Conservation (phyloP, 1,140 invertebrate genomes). For the Olivierus martensii region DNA sequence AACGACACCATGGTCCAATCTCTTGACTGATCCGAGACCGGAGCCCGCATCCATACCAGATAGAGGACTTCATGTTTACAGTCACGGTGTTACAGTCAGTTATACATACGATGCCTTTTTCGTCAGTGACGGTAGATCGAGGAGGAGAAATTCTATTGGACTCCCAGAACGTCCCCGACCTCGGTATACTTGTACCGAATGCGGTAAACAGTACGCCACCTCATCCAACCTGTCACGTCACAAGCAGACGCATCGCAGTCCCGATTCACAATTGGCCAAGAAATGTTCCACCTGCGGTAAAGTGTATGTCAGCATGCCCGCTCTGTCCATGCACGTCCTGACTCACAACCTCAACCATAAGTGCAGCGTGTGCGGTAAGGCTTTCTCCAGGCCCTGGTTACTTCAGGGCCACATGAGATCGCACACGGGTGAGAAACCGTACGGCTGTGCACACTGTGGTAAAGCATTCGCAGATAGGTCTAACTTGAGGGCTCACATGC, state of each 20-base stretch:
- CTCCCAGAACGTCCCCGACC: constrained; percentile 31
- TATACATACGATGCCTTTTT: constrained; percentile 93
- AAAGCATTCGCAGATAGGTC: constrained; percentile 97
- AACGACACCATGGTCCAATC: too few relatives aligned
- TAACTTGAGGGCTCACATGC: constrained; percentile 94
- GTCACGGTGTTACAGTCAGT: constrained; percentile 47
- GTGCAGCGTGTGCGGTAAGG: constrained; percentile 84
- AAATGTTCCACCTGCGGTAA: constrained; percentile 84
- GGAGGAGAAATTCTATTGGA: constrained; percentile 33
- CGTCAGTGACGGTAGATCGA: constrained; percentile 80
- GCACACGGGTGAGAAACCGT: constrained; percentile 97
- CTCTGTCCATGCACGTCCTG: constrained; percentile 90
- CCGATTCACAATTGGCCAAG: constrained; percentile 84
- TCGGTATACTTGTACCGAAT: constrained; percentile 88
- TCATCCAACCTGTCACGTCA: constrained; percentile 89
- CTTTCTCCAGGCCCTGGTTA: constrained; percentile 90
- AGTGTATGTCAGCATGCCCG: constrained; percentile 94
- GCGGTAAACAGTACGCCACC: constrained; percentile 91
- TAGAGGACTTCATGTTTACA: too few relatives aligned
- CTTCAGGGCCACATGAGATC: constrained; percentile 87
- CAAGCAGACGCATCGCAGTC: constrained; percentile 87
- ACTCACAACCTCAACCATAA: constrained; percentile 57
- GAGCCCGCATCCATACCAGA: too few relatives aligned
- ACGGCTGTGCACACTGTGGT: constrained; percentile 94
- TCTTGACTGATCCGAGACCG: too few relatives aligned